Evolutionary conservation across 2,888 invertebrate genomes (phyloP).

Genomic region (Allolobophora icterica): DNA sequence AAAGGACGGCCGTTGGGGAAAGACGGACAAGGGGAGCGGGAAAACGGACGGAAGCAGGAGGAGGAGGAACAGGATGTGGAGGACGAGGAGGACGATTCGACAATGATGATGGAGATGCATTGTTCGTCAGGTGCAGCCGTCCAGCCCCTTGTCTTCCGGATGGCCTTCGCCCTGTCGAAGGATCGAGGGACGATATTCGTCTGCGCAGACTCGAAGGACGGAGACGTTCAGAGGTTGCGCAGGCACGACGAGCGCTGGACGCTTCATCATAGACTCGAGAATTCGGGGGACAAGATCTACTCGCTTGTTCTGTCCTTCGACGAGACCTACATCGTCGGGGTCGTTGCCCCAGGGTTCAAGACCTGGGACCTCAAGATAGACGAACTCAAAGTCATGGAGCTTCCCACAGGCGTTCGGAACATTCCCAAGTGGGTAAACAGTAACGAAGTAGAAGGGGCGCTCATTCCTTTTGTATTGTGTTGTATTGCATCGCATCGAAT

Average conservation of each 20-base stretch:
- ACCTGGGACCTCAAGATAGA: slow-evolving; percentile 65
- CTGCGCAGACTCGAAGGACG: slow-evolving; percentile 63
- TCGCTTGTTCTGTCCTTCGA: slow-evolving; percentile 79
- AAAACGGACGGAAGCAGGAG: slow-evolving; percentile 38
- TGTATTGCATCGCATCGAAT: too few species aligned
- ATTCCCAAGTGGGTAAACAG: slow-evolving; percentile 74
- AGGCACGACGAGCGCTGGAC: slow-evolving; percentile 33
- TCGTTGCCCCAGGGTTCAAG: slow-evolving; percentile 62
- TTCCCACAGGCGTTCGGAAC: slow-evolving; percentile 78
- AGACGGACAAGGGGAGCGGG: slow-evolving; percentile 37
- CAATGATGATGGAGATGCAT: slow-evolving; percentile 11
- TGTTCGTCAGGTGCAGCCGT: slow-evolving; percentile 44
- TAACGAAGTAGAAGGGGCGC: not conserved
- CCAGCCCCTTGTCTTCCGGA: slow-evolving; percentile 63
- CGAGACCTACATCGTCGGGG: slow-evolving; percentile 80
- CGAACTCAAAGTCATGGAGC: slow-evolving; percentile 54
- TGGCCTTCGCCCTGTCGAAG: slow-evolving; percentile 53
- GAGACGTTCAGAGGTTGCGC: not conserved
- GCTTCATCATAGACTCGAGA: not conserved
- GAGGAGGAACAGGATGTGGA: slow-evolving; percentile 49
- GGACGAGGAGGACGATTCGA: slow-evolving; percentile 54
- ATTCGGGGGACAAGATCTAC: slow-evolving; percentile 59
- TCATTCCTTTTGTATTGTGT: too few species aligned
- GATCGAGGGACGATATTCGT: slow-evolving; percentile 57
- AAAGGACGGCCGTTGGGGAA: slow-evolving; percentile 41